Conservation (phyloP, 2,888 invertebrate genomes). For the Mimachlamys varia region DNA sequence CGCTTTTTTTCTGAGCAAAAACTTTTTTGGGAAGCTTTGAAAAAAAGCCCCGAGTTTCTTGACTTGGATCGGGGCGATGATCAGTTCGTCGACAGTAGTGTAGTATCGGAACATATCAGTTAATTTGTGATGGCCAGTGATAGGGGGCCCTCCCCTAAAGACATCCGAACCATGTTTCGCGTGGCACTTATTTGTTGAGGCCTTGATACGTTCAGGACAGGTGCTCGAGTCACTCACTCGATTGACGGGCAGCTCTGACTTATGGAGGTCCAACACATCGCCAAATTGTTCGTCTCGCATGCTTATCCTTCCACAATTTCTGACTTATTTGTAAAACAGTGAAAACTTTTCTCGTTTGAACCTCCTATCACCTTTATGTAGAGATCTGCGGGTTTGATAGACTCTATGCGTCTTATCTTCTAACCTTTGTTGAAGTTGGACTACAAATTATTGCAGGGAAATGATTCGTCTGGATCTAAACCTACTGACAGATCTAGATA, state of each 20-base stretch:
- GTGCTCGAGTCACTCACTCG: slow-evolving; percentile 38
- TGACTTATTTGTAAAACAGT: slow-evolving; percentile 34
- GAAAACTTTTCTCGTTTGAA: slow-evolving; percentile 33
- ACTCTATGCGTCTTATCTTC: background rate
- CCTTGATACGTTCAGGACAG: background rate
- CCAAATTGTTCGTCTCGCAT: slow-evolving; percentile 38
- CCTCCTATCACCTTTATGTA: slow-evolving; percentile 16
- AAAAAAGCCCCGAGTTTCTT: background rate
- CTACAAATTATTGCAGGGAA: slow-evolving; percentile 14
- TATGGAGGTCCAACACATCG: background rate
- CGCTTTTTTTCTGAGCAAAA: background rate
- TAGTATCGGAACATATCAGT: slow-evolving; percentile 36
- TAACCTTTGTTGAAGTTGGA: slow-evolving; percentile 7
- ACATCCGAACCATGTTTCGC: slow-evolving; percentile 28
- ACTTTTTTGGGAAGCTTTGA: background rate
- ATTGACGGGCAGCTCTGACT: slow-evolving; percentile 36
- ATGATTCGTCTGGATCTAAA: background rate
- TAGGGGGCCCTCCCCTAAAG: slow-evolving; percentile 7
- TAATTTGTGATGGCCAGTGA: slow-evolving; percentile 40
- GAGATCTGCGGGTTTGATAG: slow-evolving; percentile 12
- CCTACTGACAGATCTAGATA: background rate
- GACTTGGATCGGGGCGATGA: background rate
- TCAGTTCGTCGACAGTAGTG: background rate
- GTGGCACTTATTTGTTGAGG: slow-evolving; percentile 36
- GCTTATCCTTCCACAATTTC: slow-evolving; percentile 34